phyloP scores from a whole-genome alignment of 2,888 invertebrate genomes.

The Geotrupes spiniger region DNA sequence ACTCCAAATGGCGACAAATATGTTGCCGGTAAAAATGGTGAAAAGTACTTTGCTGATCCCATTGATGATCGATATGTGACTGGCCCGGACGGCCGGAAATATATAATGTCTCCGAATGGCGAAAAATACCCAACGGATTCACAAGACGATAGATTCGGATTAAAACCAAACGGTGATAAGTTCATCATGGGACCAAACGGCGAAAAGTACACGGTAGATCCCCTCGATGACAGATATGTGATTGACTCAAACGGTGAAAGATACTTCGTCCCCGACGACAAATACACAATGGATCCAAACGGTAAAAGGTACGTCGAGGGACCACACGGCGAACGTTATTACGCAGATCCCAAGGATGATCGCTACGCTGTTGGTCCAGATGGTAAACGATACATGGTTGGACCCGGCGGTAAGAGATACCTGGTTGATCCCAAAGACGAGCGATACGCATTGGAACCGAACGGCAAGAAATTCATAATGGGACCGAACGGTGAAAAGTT shows the following conservation, averaged over 20 bases:
- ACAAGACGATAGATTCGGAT: conserved; percentile 16
- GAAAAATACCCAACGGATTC: conserved; percentile 13
- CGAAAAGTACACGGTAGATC: conserved; percentile 15
- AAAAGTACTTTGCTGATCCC: conserved; percentile 15
- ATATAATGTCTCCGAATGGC: conserved; percentile 13
- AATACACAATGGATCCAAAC: conserved; percentile 9
- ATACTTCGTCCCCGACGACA: conserved; percentile 16
- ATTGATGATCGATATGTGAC: conserved; percentile 15
- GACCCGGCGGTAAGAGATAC: conserved; percentile 14
- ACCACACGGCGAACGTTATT: conserved; percentile 14
- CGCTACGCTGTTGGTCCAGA: conserved; percentile 15
- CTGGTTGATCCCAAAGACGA: conserved; percentile 18
- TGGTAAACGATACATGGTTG: conserved; percentile 9
- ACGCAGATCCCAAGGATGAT: conserved; percentile 15
- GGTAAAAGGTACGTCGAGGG: conserved; percentile 14
- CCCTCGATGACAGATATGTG: conserved; percentile 12
- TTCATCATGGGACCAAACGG: conserved; percentile 16
- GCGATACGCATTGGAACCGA: conserved; percentile 10
- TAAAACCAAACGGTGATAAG: conserved; percentile 10
- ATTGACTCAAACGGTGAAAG: conserved; percentile 11
- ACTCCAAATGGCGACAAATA: conserved; percentile 12
- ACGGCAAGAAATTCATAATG: conserved; percentile 17
- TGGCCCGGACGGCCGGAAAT: conserved; percentile 13
- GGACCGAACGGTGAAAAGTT: conserved; percentile 19
- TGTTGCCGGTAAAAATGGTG: conserved; percentile 10